Percentiles rank a stretch among this genome's conserved stretches.
phyloP scores from a whole-genome alignment of 2,113 vertebrate species.

The Crotalus tigris region DNA sequence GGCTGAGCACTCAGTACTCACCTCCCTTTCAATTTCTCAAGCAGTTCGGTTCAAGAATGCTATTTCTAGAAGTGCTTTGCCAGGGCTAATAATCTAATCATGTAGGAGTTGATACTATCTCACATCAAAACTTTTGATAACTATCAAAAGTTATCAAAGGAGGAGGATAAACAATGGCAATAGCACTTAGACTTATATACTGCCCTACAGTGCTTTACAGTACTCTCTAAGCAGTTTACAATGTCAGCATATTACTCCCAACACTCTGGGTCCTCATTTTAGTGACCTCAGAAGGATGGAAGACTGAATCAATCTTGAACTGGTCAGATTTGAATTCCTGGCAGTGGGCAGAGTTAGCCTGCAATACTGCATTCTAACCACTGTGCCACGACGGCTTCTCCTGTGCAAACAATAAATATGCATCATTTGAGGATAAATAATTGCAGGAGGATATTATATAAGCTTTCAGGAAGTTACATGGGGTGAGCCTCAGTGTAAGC shows the following conservation, averaged over 20 bases:
- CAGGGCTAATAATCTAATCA: background rate
- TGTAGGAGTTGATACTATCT: background rate
- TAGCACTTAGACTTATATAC: background rate
- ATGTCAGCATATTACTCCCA: background rate
- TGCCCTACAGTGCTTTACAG: background rate
- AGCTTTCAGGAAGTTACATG: background rate
- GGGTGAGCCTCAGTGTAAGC: background rate
- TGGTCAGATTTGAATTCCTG: too few species aligned
- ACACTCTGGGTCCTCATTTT: too few species aligned
- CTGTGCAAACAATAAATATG: background rate
- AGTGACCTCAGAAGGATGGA: too few species aligned
- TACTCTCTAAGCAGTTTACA: background rate
- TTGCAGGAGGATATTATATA: background rate
- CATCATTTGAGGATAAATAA: background rate
- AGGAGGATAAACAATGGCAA: background rate
- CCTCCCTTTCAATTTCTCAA: background rate
- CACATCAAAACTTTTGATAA: background rate
- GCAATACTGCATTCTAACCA: too few species aligned
- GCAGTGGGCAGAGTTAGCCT: too few species aligned
- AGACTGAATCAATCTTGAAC: too few species aligned
- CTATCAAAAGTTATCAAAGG: background rate
- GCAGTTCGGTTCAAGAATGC: background rate
- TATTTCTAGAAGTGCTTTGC: background rate
- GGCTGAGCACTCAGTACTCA: background rate
- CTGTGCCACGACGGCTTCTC: too few species aligned